A percentile compares a stretch with the other conserved stretches of the same genome.
These are phyloP conservation scores for Drosophila auraria DNA, from an alignment of 1,140 invertebrate genomes.

Conservation along the genomic window DNA sequence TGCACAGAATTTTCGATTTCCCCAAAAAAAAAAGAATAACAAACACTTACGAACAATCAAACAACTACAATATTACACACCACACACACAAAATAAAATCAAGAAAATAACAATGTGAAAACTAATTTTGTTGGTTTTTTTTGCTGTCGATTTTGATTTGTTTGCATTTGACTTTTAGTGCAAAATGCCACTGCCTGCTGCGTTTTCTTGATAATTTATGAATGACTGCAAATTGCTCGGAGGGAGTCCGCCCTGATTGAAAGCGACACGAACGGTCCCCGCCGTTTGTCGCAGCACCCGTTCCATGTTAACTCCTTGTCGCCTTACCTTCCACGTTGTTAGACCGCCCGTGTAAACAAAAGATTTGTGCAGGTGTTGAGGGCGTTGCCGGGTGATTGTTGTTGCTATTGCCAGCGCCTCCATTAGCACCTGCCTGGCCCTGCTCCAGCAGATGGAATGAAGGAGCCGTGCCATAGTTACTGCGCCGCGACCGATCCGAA, in stretches of 20 bases:
- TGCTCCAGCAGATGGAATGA: constrained; percentile 38
- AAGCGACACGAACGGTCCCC: constrained; percentile 73
- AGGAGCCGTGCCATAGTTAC: constrained; percentile 69
- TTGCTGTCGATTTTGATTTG: constrained; percentile 46
- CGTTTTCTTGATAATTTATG: constrained; percentile 78
- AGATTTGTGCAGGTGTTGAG: constrained; percentile 71
- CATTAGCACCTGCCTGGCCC: constrained; percentile 11
- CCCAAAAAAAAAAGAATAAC: constrained; percentile 25
- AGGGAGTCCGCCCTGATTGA: constrained; percentile 65
- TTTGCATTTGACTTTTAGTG: constrained; percentile 60
- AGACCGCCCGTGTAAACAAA: constrained; percentile 76
- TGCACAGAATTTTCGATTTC: constrained; percentile 60
- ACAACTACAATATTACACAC: constrained; percentile 12
- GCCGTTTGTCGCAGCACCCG: constrained; percentile 50
- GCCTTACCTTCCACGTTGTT: constrained; percentile 71
- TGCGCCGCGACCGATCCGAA: constrained; percentile 41
- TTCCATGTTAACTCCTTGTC: constrained; percentile 4
- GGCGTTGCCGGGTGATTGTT: constrained; percentile 62
- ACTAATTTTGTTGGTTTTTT: constrained; percentile 65
- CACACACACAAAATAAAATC: constrained; percentile 12
- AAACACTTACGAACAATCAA: constrained; percentile 48
- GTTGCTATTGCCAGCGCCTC: constrained; percentile 53
- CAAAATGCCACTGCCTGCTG: constrained; percentile 59
- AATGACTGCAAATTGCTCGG: constrained; percentile 73
- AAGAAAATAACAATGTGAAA: constrained; percentile 62